phyloP scores from a whole-genome alignment of 2,888 invertebrate genomes.

The Phyllotreta cruciferae region DNA sequence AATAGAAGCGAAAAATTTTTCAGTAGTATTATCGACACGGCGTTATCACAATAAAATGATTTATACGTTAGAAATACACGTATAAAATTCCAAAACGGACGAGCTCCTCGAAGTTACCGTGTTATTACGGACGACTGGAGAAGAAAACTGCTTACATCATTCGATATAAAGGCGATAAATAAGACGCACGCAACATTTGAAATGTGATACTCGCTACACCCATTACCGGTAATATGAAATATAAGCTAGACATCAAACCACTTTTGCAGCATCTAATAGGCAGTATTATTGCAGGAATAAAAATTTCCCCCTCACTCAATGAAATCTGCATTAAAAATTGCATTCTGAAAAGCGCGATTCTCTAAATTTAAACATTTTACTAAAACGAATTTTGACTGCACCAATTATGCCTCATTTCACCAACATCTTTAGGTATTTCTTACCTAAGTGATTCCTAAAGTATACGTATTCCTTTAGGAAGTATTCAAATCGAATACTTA shows the following conservation, averaged over 20 bases:
- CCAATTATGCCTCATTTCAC: too few species aligned
- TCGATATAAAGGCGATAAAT: conserved; percentile 14
- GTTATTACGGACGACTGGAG: conserved; percentile 8
- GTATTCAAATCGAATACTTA: too few species aligned
- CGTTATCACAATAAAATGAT: conserved; percentile 6
- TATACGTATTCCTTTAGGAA: too few species aligned
- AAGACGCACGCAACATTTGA: conserved; percentile 11
- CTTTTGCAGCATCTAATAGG: conserved; percentile 10
- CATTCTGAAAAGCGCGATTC: too few species aligned
- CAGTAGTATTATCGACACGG: not conserved
- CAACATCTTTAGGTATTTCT: too few species aligned
- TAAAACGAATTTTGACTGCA: too few species aligned
- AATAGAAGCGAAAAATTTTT: too few species aligned
- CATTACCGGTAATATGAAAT: conserved; percentile 9
- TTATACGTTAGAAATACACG: not conserved
- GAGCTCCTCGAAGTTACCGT: conserved; percentile 8
- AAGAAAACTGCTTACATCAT: conserved; percentile 11
- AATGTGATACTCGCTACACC: conserved; percentile 9
- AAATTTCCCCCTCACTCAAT: too few species aligned
- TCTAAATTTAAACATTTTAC: too few species aligned
- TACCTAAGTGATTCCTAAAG: too few species aligned
- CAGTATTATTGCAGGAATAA: not conserved
- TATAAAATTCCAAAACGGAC: conserved; percentile 5
- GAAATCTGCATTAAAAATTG: too few species aligned
- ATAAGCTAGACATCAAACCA: conserved; percentile 6